Conservation (phyloP, 2,113 vertebrate species). For the Sander lucioperca region DNA sequence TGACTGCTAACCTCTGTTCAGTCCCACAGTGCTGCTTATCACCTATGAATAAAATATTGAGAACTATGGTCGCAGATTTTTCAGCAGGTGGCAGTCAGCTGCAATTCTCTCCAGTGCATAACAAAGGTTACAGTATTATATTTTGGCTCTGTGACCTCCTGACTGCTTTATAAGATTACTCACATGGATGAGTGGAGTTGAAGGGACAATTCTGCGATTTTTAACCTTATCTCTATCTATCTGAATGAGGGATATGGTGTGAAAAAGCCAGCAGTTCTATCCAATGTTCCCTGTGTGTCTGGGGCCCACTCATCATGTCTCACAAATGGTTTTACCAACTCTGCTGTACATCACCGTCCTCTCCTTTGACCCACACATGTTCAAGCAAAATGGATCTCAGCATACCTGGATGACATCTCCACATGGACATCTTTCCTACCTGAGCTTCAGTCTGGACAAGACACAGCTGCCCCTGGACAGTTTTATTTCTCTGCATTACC, state of each 20-base stretch:
- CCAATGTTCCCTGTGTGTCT: too few relatives aligned
- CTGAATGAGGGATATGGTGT: too few relatives aligned
- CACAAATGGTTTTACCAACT: not conserved
- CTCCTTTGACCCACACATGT: not conserved
- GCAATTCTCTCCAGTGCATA: not conserved
- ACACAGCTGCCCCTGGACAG: not conserved
- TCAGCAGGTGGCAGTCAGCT: not conserved
- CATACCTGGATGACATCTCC: not conserved
- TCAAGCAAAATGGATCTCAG: not conserved
- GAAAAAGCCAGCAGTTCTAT: too few relatives aligned
- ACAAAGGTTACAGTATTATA: not conserved
- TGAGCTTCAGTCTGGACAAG: not conserved
- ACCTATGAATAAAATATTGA: not conserved
- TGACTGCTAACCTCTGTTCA: not conserved
- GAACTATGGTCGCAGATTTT: not conserved
- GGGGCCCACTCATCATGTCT: not conserved
- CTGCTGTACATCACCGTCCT: not conserved
- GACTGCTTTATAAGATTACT: constrained; percentile 1
- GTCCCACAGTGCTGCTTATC: not conserved
- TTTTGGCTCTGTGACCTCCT: constrained; percentile 1
- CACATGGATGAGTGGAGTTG: not conserved
- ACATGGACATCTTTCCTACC: not conserved
- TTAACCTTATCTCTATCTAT: too few relatives aligned
- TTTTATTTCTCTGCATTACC: not conserved
- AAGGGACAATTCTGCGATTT: too few relatives aligned